phyloP scores from a whole-genome alignment of 2,113 vertebrate genomes.

The Pseudolaguvia tuberculata region DNA sequence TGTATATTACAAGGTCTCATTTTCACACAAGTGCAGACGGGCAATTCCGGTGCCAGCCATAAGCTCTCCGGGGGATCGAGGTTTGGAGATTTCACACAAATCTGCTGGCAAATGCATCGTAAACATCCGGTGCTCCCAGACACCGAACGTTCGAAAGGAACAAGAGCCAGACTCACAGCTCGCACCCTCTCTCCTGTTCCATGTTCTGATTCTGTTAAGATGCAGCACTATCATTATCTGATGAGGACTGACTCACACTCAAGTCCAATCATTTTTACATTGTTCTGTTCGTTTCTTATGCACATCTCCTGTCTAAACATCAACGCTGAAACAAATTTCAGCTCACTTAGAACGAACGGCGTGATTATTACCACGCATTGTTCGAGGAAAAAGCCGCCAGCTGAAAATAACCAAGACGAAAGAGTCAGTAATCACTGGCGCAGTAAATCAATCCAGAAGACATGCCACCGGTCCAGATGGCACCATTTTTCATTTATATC shows the following conservation, averaged over 20 bases:
- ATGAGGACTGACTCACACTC: constrained; percentile 24
- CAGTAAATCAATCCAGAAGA: not conserved
- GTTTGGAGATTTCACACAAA: constrained; percentile 36
- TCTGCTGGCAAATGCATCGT: constrained; percentile 31
- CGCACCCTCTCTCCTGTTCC: constrained; percentile 11
- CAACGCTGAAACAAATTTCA: not conserved
- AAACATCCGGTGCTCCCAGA: constrained; percentile 44
- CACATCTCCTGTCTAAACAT: constrained; percentile 8
- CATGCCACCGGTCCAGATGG: not conserved
- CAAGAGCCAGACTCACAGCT: constrained; percentile 14
- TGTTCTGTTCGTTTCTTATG: not conserved
- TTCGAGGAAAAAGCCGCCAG: not conserved
- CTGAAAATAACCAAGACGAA: not conserved
- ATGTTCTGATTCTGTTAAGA: constrained; percentile 8
- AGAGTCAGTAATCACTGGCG: constrained; percentile 6
- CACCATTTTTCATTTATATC: not conserved
- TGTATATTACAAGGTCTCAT: not conserved
- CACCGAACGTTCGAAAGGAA: constrained; percentile 27
- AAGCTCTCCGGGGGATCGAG: not conserved
- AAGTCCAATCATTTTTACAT: constrained; percentile 18
- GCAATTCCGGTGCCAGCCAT: constrained; percentile 15
- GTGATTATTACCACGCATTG: not conserved
- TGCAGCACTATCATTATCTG: constrained; percentile 20
- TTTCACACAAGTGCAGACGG: constrained; percentile 18
- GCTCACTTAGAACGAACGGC: not conserved